Base-by-base conservation (phyloP, 2,888 invertebrate genomes). In the Leucophenga maculata region DNA sequence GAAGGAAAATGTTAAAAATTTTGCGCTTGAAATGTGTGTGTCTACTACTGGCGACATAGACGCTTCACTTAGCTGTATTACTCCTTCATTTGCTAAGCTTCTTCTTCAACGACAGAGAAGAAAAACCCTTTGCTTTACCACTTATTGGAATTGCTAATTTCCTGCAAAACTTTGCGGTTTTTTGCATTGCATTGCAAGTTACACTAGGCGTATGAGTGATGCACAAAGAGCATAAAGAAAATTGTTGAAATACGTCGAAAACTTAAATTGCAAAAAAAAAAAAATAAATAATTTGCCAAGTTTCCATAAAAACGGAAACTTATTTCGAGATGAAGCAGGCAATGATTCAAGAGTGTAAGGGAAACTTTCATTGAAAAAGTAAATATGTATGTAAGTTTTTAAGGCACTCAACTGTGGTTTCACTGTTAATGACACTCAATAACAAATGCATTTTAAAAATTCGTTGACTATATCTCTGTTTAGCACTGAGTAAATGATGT, bases 101-200 rank as follows among this genome's bases (percentile, higher is more conserved):
- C 6, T 16, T 52, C 20, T 52, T 2, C n/a, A 60, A 60, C 39
- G 16, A 8, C 60, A 39, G 16, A 8, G 39, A 39, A 39, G 18
- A 9, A 16, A 39, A 60, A 60, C 39, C 39, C 26, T 62, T 54
- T 71, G 78, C 82, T 39, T 9, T 20, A 26, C 1, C 39, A 9
- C 62, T 62, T 46, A 79, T 78, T 81, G 78, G 80, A 80, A 83
- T 83, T 80, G 83, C 83, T 80, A 80, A 80, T 83, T 80, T 80
- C 83, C 80, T 80, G 82, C 59, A 76, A 73, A 80, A 80, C 73
- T 80, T 83, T 80, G 77, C 75, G 78, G 80, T 77, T 74, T 62
- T 68, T n/a, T 64, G 68, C 65, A 67, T 70, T 69, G 55, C 68
- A 65, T 57, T 65, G 14, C 26, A 65, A 46, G 26, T 20, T 46